phyloP scores from a whole-genome alignment of 2,113 vertebrate species.

The Tragelaphus strepsiceros region DNA sequence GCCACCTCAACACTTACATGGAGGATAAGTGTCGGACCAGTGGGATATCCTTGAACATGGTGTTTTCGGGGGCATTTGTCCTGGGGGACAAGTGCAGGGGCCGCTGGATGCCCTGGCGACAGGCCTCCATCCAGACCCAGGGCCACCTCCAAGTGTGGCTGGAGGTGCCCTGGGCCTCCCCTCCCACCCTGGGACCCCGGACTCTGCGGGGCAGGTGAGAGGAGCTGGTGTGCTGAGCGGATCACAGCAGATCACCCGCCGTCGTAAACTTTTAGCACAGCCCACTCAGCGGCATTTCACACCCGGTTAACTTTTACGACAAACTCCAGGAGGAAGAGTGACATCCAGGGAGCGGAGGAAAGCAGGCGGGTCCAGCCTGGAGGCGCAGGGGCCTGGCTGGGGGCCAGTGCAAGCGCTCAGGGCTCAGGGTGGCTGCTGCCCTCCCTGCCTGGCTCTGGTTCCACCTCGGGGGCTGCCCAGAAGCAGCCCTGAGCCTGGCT shows the following conservation, averaged over 20 bases:
- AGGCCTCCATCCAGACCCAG: neutral
- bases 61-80: neutral
- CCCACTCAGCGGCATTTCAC: constrained; percentile 71
- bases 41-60: neutral
- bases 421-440: neutral
- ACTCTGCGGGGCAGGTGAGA: accelerated
- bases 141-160: accelerated
- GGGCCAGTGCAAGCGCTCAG: neutral
- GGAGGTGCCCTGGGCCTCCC: accelerated
- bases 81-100: accelerated
- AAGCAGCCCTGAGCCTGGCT: neutral
- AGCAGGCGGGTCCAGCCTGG: accelerated
- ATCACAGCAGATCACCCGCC: constrained; percentile 3
- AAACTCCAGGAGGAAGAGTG: constrained; percentile 54
- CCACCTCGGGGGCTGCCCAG: accelerated
- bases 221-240: accelerated
- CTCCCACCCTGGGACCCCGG: accelerated
- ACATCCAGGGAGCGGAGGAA: neutral
- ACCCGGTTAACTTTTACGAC: constrained; percentile 74
- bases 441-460: neutral
- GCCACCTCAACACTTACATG: accelerated
- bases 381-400: neutral
- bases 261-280: constrained; percentile 59
- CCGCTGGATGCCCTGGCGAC: neutral
- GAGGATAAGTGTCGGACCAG: accelerated